Evolutionary conservation across 92 coral and sea anemone genomes (phyloP), one percentile per base, ranked within the genome.

Genomic region (Hydrozoanthus gracilis): DNA sequence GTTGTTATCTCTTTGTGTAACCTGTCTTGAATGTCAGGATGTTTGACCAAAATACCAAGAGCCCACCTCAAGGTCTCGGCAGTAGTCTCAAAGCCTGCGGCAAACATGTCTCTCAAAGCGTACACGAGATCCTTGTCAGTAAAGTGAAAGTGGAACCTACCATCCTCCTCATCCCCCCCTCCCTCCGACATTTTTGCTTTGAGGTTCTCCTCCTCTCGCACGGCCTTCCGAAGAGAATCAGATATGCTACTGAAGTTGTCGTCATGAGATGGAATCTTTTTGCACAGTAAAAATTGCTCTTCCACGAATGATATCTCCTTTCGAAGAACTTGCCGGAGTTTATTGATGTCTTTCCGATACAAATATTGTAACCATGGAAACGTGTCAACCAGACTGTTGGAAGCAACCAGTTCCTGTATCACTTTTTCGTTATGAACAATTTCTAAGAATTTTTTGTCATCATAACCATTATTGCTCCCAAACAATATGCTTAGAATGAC

Each of bases 21-120:
- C 9, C 20, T 48, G 8, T 48, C n/a, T 51, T 73, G 78, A 50
- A 93, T 87, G 20, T 91, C 78, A 12, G 93, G 94, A 69, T 89
- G 89, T 18, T 79, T 76, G 65, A 86, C 66, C 71, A 91, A 73
- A 87, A 91, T 91, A 11, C 93, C 96, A 0, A 92, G 62, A 46
- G 86, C 89, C 92, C 90, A 93, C 88, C 87, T 74, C 4, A 93
- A 66, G 5, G 93, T 79, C 71, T 62, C 50, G 60, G 95, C 79
- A 17, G 87, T 84, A 3, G 95, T 92, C 0, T 94, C 98, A 68
- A 92, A 92, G 2, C 95, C 95, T 4, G 91, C 95, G 4, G 92
- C 98, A 73, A 94, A 92, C 46, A 92, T 85, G 79, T 94, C 98
- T 11, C 27, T 51, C 56, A 94, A 17, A 8, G 76, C 83, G 9